Conservation (phyloP, 1,140 invertebrate species). For the Ostrea edulis region DNA sequence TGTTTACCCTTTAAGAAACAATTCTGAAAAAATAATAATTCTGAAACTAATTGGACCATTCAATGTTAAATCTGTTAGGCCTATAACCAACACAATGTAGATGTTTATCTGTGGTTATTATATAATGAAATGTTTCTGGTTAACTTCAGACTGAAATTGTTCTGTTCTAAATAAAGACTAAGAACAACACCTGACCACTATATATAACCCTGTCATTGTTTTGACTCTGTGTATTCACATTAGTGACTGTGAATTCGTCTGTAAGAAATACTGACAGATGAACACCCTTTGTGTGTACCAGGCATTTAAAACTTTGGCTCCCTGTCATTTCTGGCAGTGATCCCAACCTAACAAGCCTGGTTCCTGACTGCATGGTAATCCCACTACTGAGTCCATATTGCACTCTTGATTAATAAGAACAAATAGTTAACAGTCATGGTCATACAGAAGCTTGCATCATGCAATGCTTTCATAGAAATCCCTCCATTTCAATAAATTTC, state of each 20-base stretch:
- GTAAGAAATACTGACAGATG: not conserved
- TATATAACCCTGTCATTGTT: not conserved
- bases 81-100: not conserved
- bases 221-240: too few relatives aligned
- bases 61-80: not conserved
- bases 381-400: too few relatives aligned
- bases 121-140: not conserved
- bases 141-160: conserved; percentile 2
- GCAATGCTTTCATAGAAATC: not conserved
- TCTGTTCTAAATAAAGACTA: not conserved
- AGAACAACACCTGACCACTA: not conserved
- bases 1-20: not conserved
- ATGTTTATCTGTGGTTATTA: not conserved
- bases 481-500: not conserved
- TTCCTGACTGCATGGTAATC: too few relatives aligned
- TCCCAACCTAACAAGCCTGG: too few relatives aligned
- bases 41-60: not conserved
- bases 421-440: not conserved
- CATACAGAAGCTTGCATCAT: not conserved
- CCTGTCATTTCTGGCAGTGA: not conserved
- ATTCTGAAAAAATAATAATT: not conserved
- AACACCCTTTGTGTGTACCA: not conserved
- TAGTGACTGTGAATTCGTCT: not conserved
- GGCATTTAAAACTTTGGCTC: not conserved
- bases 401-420: not conserved